Conservation (phyloP, 2,797 vertebrate species). For the Orientallactaga sibirica region DNA sequence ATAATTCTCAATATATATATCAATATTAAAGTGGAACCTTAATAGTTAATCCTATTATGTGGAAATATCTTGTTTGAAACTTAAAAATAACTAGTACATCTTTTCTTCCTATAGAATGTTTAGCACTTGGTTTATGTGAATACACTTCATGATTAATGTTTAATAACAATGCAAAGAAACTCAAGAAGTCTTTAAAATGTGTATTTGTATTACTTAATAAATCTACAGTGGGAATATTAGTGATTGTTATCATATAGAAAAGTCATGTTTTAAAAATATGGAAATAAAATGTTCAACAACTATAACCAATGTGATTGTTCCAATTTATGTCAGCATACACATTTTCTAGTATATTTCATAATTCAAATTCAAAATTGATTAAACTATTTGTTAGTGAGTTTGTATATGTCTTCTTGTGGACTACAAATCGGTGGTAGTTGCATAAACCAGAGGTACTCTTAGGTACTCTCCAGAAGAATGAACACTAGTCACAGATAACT, state of each 20-base stretch:
- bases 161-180: slow-evolving; percentile 76
- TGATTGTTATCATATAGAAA: slow-evolving; percentile 68
- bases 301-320: slow-evolving; percentile 67
- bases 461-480: slow-evolving; percentile 18
- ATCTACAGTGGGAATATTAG: slow-evolving; percentile 47
- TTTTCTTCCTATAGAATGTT: slow-evolving; percentile 65
- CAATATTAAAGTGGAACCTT: slow-evolving; percentile 71
- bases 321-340: slow-evolving; percentile 71
- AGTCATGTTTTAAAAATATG: slow-evolving; percentile 62
- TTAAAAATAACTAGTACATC: slow-evolving; percentile 34
- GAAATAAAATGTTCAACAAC: slow-evolving; percentile 66
- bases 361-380: slow-evolving; percentile 53
- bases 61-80: slow-evolving; percentile 77
- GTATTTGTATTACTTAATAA: slow-evolving; percentile 61
- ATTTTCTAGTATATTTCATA: slow-evolving; percentile 65
- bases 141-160: slow-evolving; percentile 69
- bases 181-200: slow-evolving; percentile 61
- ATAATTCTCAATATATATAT: slow-evolving; percentile 40
- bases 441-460: slow-evolving; percentile 18
- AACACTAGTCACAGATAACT: slow-evolving; percentile 57
- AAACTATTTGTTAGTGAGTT: background rate
- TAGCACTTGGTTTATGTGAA: slow-evolving; percentile 70
- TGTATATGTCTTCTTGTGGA: background rate
- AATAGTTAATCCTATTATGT: slow-evolving; percentile 63
- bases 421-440: slow-evolving; percentile 22